These are phyloP conservation scores for Hartigia nigra DNA, from an alignment of 2,888 invertebrate species.

Conservation along the genomic window DNA sequence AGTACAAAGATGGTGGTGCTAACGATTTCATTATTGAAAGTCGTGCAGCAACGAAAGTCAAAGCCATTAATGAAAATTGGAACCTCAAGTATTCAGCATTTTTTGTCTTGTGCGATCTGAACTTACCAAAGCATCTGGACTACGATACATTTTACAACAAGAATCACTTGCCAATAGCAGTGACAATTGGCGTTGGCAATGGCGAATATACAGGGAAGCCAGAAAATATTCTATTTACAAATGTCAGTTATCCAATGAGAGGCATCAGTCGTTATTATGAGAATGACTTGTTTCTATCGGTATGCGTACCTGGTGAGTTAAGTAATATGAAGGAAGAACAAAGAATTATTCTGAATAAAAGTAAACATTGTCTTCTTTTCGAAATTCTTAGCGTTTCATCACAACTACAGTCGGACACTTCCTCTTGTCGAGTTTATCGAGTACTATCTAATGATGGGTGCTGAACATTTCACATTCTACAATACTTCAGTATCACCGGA, in stretches of 20 bases:
- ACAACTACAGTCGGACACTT: constrained; percentile 62
- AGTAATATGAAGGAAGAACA: background rate
- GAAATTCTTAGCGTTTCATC: constrained; percentile 59
- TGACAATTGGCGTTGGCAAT: constrained; percentile 22
- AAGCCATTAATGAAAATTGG: constrained; percentile 67
- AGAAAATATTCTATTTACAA: constrained; percentile 24
- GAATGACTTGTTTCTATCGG: constrained; percentile 28
- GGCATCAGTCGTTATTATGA: constrained; percentile 21
- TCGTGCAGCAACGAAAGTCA: constrained; percentile 56
- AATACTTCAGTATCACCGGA: constrained; percentile 59
- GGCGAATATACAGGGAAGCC: constrained; percentile 2
- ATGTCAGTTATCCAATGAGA: constrained; percentile 31
- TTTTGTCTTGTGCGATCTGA: constrained; percentile 62
- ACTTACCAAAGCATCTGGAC: constrained; percentile 27
- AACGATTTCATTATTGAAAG: constrained; percentile 45
- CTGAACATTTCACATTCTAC: constrained; percentile 67
- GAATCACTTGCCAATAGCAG: constrained; percentile 29
- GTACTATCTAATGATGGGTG: constrained; percentile 66
- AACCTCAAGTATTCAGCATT: constrained; percentile 65
- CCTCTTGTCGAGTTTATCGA: constrained; percentile 68
- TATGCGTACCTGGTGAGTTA: constrained; percentile 37
- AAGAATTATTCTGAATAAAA: background rate
- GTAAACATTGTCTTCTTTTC: constrained; percentile 43
- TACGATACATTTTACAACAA: constrained; percentile 15
- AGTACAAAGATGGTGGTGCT: constrained; percentile 42